Evolutionary conservation across 2,888 invertebrate genomes (phyloP).

Genomic region (Sphaerolaimus hirsutus): DNA sequence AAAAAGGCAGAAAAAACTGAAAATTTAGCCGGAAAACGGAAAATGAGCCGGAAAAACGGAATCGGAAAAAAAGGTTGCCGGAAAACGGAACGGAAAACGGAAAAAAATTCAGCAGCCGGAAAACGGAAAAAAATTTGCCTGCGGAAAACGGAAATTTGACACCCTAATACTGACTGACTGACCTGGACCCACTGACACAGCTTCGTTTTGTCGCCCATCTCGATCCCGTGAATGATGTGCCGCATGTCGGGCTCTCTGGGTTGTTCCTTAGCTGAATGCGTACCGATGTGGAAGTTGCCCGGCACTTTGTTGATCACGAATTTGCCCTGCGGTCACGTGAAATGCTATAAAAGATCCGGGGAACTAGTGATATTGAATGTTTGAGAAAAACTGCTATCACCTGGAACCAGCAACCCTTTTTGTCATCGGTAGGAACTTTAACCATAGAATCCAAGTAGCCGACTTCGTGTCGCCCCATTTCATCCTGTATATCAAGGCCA

Average conservation of each 20-base stretch:
- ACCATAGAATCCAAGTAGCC: slow-evolving; percentile 34
- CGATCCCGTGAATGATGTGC: slow-evolving; percentile 34
- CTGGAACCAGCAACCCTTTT: slow-evolving; percentile 33
- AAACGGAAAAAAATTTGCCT: no score
- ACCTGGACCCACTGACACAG: no score
- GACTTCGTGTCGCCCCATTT: slow-evolving; percentile 38
- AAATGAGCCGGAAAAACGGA: no score
- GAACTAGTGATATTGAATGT: no score
- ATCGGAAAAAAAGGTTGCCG: no score
- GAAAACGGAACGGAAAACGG: no score
- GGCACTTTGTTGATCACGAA: no score
- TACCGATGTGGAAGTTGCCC: slow-evolving; percentile 38
- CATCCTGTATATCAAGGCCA: slow-evolving; percentile 38
- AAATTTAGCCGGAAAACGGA: no score
- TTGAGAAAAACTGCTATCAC: slow-evolving; percentile 13
- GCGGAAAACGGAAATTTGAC: no score
- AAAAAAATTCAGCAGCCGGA: no score
- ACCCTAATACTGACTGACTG: no score
- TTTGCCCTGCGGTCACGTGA: neutral
- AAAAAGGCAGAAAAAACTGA: no score
- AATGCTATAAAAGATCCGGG: neutral
- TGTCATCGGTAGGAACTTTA: slow-evolving; percentile 27
- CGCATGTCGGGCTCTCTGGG: slow-evolving; percentile 34
- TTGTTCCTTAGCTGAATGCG: slow-evolving; percentile 33
- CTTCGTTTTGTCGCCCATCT: slow-evolving; percentile 24